Base-by-base conservation (phyloP, 2,888 invertebrate genomes). In the Aspidiotus destructor region DNA sequence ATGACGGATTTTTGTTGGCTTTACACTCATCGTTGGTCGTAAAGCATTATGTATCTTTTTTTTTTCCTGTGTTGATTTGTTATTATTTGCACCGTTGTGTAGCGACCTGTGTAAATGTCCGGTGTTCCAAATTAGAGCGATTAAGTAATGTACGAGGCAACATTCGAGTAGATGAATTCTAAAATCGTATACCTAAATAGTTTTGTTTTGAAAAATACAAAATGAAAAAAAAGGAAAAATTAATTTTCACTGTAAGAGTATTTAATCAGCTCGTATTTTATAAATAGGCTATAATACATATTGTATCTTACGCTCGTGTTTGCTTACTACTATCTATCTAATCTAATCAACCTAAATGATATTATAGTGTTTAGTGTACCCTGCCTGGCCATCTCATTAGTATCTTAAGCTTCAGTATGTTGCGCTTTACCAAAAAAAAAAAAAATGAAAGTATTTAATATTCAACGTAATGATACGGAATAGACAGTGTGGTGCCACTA, bases 341-440 rank as follows among this genome's bases (percentile, higher is more conserved):
- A 58, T 58, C 57, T 67, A 67, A 67, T 67, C 58, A 58, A 67
- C 58, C 60, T 58, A 60, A 67, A 67, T 67, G 52, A 67, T 40
- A 52, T 67, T 5, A 57, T 67, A 67, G 67, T 67, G 67, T 67
- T 67, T 67, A 67, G 67, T 67, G 55, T 58, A 57, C 67, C 67
- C 72, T 73, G 72, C 73, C 73, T 74, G 73, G 74, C 74, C 74
- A 74, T 74, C 74, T 74, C 74, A 74, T 72, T 73, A 74, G 74
- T 73, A 72, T 73, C 74, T 74, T 74, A 74, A 74, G 74, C 74
- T 74, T 74, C 74, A 73, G 73, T 73, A 70, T 71, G 64, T 68
- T 60, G 68, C 68, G 71, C 70, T 71, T 71, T 68, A 54, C 62
- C 15, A 53, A 63, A 63, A 28, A 28, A 28, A 28, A 28, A 28